Base-by-base conservation (phyloP, 2,888 invertebrate species). In the Hemaris fuciformis region DNA sequence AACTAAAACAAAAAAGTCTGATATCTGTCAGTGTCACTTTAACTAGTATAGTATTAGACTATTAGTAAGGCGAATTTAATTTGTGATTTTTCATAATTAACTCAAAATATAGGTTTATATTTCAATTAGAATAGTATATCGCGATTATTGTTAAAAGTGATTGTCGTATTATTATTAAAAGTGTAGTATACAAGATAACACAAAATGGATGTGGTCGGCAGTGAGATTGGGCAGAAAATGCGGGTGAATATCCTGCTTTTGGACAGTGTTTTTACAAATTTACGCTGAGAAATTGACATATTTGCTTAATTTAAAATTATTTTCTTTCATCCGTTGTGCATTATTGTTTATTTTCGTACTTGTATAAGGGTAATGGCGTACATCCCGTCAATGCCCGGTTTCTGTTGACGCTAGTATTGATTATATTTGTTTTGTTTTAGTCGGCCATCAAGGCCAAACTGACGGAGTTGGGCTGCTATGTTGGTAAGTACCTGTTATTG, bases 371-470 rank as follows among this genome's bases (percentile, higher is more conserved):
- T 10, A 53, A 53, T 53, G 53, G 31, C 53, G 31, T 27, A 31
- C 4, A 18, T 18, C 31, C 0, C 23, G 8, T 25, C n/a, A 48
- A 53, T 18, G 48, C 27, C 53, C 53, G 53, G 53, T 18, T 0
- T 48, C n/a, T 31, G 18, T 53, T 27, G 31, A 15, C 18, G 18
- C 15, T 27, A 25, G 38, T 62, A 68, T 65, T 65, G 64, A 68
- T 65, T 66, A 64, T 64, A 58, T n/a, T 58, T 31, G 72, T 73
- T 72, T 74, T 76, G 53, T 80, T 93, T 64, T 89, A 99, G 98
- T 97, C 97, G 71, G 99, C 99, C 41, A 98, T 99, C 72, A 98
- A 98, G 87, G 98, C 98, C 42, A 99, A 99, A 88, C 93, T 99
- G 60, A 95, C 97, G 67, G 99, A 99, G 90, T 90, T 99, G 61